Evolutionary conservation across 1,140 invertebrate genomes (phyloP), one percentile per base, ranked within the genome.

Genomic region (Tribolium madens): DNA sequence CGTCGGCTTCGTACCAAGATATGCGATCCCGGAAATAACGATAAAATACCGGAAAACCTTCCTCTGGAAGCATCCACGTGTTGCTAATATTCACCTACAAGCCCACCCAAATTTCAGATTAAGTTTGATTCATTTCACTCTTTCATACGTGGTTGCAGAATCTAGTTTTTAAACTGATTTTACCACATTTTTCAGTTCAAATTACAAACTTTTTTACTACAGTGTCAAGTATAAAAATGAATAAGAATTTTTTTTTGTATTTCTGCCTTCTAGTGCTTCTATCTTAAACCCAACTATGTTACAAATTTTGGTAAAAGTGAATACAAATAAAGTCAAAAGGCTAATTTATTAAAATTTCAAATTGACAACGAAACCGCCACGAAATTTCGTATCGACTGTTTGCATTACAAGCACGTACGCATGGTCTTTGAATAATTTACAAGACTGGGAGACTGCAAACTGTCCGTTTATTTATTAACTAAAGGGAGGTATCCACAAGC

Each of bases 1-100:
- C 92, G 79, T 93, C 92, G 0, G 92, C 92, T 84, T 93, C 92
- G 81, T 92, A 92, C 92, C 92, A 93, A 26, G 92, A 93, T 79
- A 93, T 92, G 83, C 91, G 90, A 86, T 93, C 92, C 78, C 91
- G 89, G 87, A 93, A 93, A 87, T 93, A 92, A 79, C 92, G 91
- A 86, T 93, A 93, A 86, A 93, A 93, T 68, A 93, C 92, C 60
- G 92, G 91, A 84, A 92, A 91, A 9, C 91, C 91, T 83, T 92
- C 91, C 83, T 93, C 91, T 3, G 92, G 92, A 80, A 93, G 87
- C 72, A 92, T 90, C 92, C 92, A 93, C 77, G 91, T 91, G 84
- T 92, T 92, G 86, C 91, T 92, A 82, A 93, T 92, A 86, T 93
- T 93, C 52, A 93, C 91, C 92, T 93, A 87, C 15, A 86, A 86